A percentile compares a stretch with the other conserved stretches of the same genome.
These are phyloP conservation scores for Solea senegalensis DNA, from an alignment of 2,113 vertebrate genomes.

Conservation along the genomic window DNA sequence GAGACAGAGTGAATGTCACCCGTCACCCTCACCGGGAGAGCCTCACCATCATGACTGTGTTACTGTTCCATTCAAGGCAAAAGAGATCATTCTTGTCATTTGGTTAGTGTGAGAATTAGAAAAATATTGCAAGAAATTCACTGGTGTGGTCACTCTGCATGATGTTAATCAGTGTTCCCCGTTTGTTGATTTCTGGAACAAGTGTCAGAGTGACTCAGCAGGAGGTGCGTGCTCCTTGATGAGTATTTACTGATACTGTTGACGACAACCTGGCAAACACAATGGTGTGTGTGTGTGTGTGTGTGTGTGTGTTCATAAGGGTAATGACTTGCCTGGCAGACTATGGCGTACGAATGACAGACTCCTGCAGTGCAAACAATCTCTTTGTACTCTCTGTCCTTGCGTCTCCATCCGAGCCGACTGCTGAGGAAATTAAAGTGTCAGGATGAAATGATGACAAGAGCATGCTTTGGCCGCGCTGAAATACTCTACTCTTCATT, in stretches of 20 bases:
- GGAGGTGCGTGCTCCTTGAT: slow-evolving; percentile 38
- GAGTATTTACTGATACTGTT: slow-evolving; percentile 34
- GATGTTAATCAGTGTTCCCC: slow-evolving; percentile 6
- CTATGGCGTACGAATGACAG: slow-evolving; percentile 51
- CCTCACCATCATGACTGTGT: too few species aligned
- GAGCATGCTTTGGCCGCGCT: slow-evolving; percentile 12
- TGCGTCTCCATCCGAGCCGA: slow-evolving; percentile 42
- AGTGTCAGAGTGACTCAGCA: slow-evolving; percentile 46
- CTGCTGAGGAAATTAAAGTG: slow-evolving; percentile 36
- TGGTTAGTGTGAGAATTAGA: slow-evolving; percentile 12
- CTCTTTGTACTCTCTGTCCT: slow-evolving; percentile 31
- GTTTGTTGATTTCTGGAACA: slow-evolving; percentile 36
- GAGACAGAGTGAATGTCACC: not conserved
- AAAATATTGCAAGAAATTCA: slow-evolving; percentile 15
- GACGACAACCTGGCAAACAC: slow-evolving; percentile 31
- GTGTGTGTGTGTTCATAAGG: slow-evolving; percentile 26
- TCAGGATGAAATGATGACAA: slow-evolving; percentile 47
- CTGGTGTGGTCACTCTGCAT: not conserved
- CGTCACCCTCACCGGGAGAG: too few species aligned
- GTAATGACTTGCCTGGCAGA: slow-evolving; percentile 51
- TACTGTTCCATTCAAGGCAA: not conserved
- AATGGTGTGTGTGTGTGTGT: not conserved
- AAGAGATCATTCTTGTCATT: not conserved
- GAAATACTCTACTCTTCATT: slow-evolving; percentile 4
- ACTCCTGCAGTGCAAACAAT: slow-evolving; percentile 54